Base-by-base conservation (phyloP, 2,888 invertebrate species). In the Pharmacophagus antenor region DNA sequence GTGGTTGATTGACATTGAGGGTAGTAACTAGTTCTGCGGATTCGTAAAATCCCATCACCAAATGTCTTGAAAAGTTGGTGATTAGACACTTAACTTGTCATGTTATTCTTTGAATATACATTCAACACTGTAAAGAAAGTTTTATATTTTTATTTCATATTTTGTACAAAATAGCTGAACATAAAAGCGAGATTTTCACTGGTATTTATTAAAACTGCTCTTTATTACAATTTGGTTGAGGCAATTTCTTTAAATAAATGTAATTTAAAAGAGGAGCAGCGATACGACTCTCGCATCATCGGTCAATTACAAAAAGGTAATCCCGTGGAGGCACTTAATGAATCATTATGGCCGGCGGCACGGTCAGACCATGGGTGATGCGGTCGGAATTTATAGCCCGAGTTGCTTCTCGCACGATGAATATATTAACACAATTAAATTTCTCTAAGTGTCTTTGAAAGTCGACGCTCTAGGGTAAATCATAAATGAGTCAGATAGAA, bases 231-330 rank as follows among this genome's bases (percentile, higher is more conserved):
- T 37, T n/a, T 5, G 37, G 7, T n/a, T n/a, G 54, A 41, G 18
- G 41, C 56, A 50, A 62, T 65, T 70, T 73, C 58, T 62, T 68
- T 62, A 59, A 69, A 74, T 75, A 62, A 42, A 63, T 67, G 58
- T 55, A 62, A 73, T 77, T 71, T 77, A 79, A 80, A 81, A 82
- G 83, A 84, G 85, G 82, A 82, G 84, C 85, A 84, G 80, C 82
- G 85, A 86, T 85, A 84, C 77, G 73, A 76, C 85, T 76, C 82
- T 84, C 86, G 84, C 85, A 88, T 87, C 88, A 89, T 86, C 88
- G 87, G 85, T 87, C 88, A 88, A 87, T 88, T 89, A 89, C 89
- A 88, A 88, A 88, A 88, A 88, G 85, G 86, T 86, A 88, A 88
- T 88, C 88, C 88, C 85, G 77, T 77, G 80, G 85, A 87, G 88